A percentile compares a stretch with the other conserved stretches of the same genome.
phyloP scores from a whole-genome alignment of 2,113 vertebrate species.

The Nycticebus coucang region DNA sequence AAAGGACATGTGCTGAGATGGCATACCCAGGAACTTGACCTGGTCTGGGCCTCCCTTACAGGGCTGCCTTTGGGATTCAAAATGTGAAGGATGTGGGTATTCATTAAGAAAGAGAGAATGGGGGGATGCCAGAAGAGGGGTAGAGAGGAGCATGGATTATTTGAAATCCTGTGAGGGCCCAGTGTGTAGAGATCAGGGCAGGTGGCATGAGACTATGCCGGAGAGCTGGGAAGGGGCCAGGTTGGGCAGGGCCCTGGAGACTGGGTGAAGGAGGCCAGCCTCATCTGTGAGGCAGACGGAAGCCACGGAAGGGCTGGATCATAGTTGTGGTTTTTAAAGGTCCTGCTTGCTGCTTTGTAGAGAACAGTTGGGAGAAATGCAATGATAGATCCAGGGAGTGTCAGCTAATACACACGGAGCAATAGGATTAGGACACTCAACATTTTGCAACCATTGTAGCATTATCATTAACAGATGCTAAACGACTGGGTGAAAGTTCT shows the following conservation, averaged over 20 bases:
- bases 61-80: not conserved
- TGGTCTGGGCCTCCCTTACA: not conserved
- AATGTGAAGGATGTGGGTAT: not conserved
- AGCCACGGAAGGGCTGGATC: not conserved
- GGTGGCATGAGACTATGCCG: not conserved
- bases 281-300: not conserved
- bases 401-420: not conserved
- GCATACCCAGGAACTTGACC: not conserved
- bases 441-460: not conserved
- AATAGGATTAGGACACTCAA: not conserved
- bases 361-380: not conserved
- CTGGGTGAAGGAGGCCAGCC: not conserved
- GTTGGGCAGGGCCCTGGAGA: too few relatives aligned
- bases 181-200: not conserved
- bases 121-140: not conserved
- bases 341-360: not conserved
- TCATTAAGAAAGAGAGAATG: not conserved
- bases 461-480: not conserved
- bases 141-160: not conserved
- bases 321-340: not conserved
- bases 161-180: not conserved
- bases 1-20: not conserved
- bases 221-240: not conserved
- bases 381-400: not conserved
- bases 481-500: not conserved